A percentile compares a stretch with the other conserved stretches of the same genome.
phyloP scores from a whole-genome alignment of 2,888 invertebrate genomes.

The Drosophila testacea region DNA sequence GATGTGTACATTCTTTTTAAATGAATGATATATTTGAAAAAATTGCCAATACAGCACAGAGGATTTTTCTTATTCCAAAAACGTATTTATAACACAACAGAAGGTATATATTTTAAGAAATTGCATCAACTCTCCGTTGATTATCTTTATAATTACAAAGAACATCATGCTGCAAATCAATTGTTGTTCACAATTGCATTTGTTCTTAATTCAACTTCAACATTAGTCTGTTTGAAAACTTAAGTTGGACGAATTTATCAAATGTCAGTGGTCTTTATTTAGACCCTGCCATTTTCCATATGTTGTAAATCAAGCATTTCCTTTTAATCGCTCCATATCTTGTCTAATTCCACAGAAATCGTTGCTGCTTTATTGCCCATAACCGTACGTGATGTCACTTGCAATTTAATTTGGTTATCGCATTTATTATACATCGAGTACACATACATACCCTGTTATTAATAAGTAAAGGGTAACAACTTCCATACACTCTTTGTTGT shows the following conservation, averaged over 20 bases:
- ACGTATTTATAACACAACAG: background rate
- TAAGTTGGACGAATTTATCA: background rate
- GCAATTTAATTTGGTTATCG: constrained; percentile 49
- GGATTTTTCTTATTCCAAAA: background rate
- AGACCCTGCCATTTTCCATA: background rate
- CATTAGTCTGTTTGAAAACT: background rate
- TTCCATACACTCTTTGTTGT: background rate
- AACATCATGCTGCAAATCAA: background rate
- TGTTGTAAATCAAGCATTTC: constrained; percentile 31
- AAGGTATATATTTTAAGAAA: background rate
- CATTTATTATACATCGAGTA: background rate
- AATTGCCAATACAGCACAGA: background rate
- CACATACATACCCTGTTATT: constrained; percentile 17
- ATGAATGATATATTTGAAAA: background rate
- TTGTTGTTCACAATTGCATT: background rate
- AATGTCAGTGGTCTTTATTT: background rate
- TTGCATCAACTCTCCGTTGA: background rate
- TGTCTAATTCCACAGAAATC: constrained; percentile 32
- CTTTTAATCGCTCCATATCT: constrained; percentile 24
- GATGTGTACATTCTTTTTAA: too few relatives aligned
- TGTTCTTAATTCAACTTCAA: background rate
- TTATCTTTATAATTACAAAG: background rate
- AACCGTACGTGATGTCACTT: constrained; percentile 46
- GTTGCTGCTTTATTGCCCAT: constrained; percentile 2
- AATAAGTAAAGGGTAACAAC: background rate